Evolutionary conservation across 1,140 invertebrate genomes (phyloP).

Genomic region (Drosophila tropicalis): DNA sequence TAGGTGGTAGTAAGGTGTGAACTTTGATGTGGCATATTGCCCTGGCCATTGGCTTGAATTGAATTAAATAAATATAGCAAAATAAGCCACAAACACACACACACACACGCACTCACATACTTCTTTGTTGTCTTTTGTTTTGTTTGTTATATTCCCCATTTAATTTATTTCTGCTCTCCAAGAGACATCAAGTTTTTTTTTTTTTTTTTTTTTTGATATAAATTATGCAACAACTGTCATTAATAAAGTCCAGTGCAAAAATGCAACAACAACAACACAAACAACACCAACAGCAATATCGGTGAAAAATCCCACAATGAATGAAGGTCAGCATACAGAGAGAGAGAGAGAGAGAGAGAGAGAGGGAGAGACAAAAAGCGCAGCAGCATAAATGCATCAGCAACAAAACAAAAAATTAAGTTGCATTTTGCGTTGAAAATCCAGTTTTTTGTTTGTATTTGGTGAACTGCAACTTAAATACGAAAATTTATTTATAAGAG

Average conservation of each 20-base stretch:
- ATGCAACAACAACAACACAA: constrained; percentile 31
- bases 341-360: constrained; percentile 55
- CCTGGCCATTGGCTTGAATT: constrained; percentile 42
- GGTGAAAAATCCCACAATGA: constrained; percentile 71
- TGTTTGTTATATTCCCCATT: constrained; percentile 16
- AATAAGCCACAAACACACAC: background rate
- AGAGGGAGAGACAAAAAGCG: constrained; percentile 51
- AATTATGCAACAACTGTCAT: constrained; percentile 80
- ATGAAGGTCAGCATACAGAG: constrained; percentile 71
- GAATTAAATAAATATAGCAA: background rate
- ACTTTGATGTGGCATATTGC: constrained; percentile 58
- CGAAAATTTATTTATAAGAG: constrained; percentile 16
- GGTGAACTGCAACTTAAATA: constrained; percentile 70
- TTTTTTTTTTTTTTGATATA: constrained; percentile 40
- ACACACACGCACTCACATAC: background rate
- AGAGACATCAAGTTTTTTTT: background rate
- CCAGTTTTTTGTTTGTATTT: constrained; percentile 71
- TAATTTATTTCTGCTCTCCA: constrained; percentile 19
- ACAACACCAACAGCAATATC: constrained; percentile 11
- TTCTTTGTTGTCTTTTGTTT: background rate
- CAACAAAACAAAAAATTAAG: constrained; percentile 52
- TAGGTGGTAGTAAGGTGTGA: constrained; percentile 56
- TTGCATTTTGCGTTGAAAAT: constrained; percentile 78
- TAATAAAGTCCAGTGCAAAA: constrained; percentile 75
- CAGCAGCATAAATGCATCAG: constrained; percentile 70